Conservation (phyloP, 1,140 invertebrate genomes). For the Ceratina japonica region DNA sequence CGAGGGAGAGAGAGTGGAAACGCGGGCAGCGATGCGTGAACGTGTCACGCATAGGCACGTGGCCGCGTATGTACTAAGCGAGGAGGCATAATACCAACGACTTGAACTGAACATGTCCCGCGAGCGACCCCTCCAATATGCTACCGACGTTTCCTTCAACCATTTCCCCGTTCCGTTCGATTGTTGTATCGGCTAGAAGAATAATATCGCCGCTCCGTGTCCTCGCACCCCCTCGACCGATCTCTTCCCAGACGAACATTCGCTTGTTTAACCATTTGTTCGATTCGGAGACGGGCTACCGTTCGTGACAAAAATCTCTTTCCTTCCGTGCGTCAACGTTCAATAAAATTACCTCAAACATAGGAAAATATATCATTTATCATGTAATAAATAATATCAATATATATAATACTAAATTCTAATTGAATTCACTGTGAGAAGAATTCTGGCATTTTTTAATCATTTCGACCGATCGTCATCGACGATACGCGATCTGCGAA, state of each 20-base stretch:
- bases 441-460: background rate
- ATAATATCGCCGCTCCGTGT: slow-evolving; percentile 40
- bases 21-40: slow-evolving; percentile 73
- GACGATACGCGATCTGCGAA: background rate
- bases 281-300: no score
- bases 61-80: slow-evolving; percentile 68
- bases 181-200: slow-evolving; percentile 49
- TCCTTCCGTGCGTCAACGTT: no score
- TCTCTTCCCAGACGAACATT: background rate
- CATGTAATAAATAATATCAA: no score
- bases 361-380: no score
- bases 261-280: no score
- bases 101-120: slow-evolving; percentile 43
- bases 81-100: slow-evolving; percentile 64
- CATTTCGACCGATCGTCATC: background rate
- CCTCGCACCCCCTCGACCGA: background rate
- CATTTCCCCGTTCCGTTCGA: slow-evolving; percentile 21
- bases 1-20: slow-evolving; percentile 57
- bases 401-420: no score
- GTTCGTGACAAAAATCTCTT: no score
- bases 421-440: background rate
- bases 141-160: slow-evolving; percentile 57
- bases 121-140: slow-evolving; percentile 59
- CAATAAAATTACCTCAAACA: no score
- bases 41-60: slow-evolving; percentile 80